Base-by-base conservation (phyloP, 2,888 invertebrate species). In the Diarsia dahlii region DNA sequence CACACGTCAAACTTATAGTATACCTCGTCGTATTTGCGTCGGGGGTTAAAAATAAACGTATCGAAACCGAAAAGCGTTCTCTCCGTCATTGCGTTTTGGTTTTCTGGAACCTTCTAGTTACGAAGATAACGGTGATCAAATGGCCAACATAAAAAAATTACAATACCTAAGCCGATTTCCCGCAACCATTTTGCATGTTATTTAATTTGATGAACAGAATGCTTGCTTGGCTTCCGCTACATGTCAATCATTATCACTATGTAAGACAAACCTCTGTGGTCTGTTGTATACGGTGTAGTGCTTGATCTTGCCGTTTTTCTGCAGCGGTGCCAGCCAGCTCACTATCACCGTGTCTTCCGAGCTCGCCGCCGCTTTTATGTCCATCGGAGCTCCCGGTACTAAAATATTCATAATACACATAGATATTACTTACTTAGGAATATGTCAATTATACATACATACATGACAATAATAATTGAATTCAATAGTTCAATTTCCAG, bases 301-400 rank as follows among this genome's bases (percentile, higher is more conserved):
- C 62, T 97, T 97, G 83, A 99, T 98, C 84, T 97, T 97, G 58
- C 99, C 99, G 90, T 99, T 99, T 39, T 97, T 97, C 90, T 98
- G 97, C 74, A 97, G 92, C 5, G 99, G 99, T n/a, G 98, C 97
- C 81, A 98, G 96, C 99, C 99, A 99, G 85, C 98, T 98, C 65
- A 99, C 98, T 84, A 98, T 96, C 88, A 99, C 98, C 71, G 98
- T 98, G 91, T 98, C 98, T 84, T 98, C 98, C 23, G 98, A 98
- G 89, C 98, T 97, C 0, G 98, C 98, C 48, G 98, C 95, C 0
- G 98, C 98, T 94, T 99, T 99, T 84, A 99, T 98, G 83, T 98
- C 98, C 50, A 98, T 98, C 10, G 99, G 99, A 46, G 98, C 97
- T 72, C 98, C 98, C 58, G 99, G 99, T 88, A 98, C 99, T 98